Conservation (phyloP, 2,888 invertebrate genomes). For the Ashinkailepas kermadecensis region DNA sequence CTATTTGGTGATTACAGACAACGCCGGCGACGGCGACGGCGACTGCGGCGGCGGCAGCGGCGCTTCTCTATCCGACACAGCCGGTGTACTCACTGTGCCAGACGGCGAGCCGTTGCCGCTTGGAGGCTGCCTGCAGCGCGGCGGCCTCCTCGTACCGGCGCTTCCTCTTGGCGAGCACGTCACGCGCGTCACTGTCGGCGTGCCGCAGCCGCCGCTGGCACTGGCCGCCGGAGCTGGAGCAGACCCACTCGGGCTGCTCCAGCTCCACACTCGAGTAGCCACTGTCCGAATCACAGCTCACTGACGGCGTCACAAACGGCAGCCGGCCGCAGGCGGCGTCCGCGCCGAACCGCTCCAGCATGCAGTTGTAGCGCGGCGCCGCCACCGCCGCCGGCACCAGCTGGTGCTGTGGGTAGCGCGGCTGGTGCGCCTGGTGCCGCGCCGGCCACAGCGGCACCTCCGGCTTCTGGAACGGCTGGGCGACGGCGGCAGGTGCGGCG, state of each 20-base stretch:
- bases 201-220: too few species aligned
- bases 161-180: conserved; percentile 5
- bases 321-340: background rate
- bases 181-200: background rate
- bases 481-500: background rate
- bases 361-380: conserved; percentile 5
- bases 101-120: background rate
- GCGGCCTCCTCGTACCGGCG: background rate
- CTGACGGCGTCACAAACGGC: background rate
- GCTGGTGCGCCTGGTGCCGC: background rate
- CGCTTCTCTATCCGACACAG: background rate
- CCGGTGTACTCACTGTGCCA: conserved; percentile 8
- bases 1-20: too few species aligned
- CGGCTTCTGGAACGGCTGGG: background rate
- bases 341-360: background rate
- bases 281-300: conserved; percentile 11
- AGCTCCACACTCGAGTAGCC: conserved; percentile 13
- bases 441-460: background rate
- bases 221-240: too few species aligned
- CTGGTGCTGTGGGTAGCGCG: background rate
- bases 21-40: too few species aligned
- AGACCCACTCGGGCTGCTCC: background rate
- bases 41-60: too few species aligned
- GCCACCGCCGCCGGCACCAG: background rate
- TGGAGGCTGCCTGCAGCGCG: background rate